Evolutionary conservation across 2,888 invertebrate genomes (phyloP).

Genomic region (Andricus curvator): DNA sequence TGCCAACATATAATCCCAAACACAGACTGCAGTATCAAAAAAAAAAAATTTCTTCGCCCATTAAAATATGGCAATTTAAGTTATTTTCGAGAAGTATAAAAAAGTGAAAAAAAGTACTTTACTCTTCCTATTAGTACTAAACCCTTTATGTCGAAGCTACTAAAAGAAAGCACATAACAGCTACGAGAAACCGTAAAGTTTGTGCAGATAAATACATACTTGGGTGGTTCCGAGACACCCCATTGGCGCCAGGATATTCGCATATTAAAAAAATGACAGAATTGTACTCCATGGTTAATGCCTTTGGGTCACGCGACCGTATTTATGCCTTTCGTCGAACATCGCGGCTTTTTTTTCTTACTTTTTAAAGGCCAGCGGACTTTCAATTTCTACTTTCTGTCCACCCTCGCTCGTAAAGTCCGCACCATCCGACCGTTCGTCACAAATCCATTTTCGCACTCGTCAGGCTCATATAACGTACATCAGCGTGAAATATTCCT

Average conservation of each 20-base stretch:
- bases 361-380: constrained; percentile 37
- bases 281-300: constrained; percentile 61
- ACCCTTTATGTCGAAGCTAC: constrained; percentile 12
- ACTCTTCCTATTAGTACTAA: constrained; percentile 30
- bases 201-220: constrained; percentile 23
- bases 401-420: constrained; percentile 39
- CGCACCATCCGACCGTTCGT: constrained; percentile 23
- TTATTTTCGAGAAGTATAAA: not conserved
- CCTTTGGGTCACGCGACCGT: constrained; percentile 60
- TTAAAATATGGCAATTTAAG: not conserved
- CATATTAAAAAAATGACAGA: constrained; percentile 64
- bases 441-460: constrained; percentile 35
- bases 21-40: too few relatives aligned
- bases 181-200: constrained; percentile 20
- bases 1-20: not conserved
- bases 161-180: constrained; percentile 18
- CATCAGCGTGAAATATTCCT: constrained; percentile 34
- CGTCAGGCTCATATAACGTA: constrained; percentile 33
- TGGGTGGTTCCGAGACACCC: constrained; percentile 29
- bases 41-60: not conserved
- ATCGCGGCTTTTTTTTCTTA: constrained; percentile 3
- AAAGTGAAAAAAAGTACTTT: not conserved
- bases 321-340: constrained; percentile 41
- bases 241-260: constrained; percentile 42
- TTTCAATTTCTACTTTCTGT: constrained; percentile 40